Base-by-base conservation (phyloP, 1,140 invertebrate species). In the Achroia grisella region DNA sequence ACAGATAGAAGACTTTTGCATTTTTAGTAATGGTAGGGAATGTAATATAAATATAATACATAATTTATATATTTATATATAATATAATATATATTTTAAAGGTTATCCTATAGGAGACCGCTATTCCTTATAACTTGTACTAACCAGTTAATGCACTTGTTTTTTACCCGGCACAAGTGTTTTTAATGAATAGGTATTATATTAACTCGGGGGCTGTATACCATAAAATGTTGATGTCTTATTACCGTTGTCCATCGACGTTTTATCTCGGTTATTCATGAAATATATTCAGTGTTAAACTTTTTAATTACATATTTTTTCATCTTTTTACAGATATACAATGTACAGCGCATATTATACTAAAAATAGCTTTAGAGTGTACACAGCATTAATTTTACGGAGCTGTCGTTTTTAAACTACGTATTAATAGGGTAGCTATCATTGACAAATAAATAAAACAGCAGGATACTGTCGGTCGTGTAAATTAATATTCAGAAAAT, bases 121-220 rank as follows among this genome's bases (percentile, higher is more conserved):
- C 44, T 34, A 12, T 8, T 9, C 13, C 34, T 56, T 57, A 8
- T 56, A 33, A 44, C 56, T 69, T 71, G 34, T 2, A 47, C 56
- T 57, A 39, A 23, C 2, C 33, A 36, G 14, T 42, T 37, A 62
- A 33, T 58, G 60, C 50, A 57, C 52, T 46, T 56, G 49, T 70
- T 80, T 54, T 75, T 76, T 71, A 70, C 58, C 33, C 39, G 44
- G 56, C 52, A 44, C 66, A 76, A 74, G 66, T 68, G 68, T 67
- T 77, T 70, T 71, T 75, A 75, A 77, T 75, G 61, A 79, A 73
- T 75, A 73, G 64, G 63, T 65, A 71, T 72, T 71, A 71, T 48
- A 71, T 71, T 66, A 64, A 73, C 63, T 69, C 51, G 61, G 65
- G 41, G 62, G 67, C 62, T 54, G 65, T 72, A 71, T 56, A 62